A percentile compares a stretch with the other conserved stretches of the same genome.
These are phyloP conservation scores for Onychomys leucogaster DNA, from an alignment of 2,797 vertebrate species.

Conservation along the genomic window DNA sequence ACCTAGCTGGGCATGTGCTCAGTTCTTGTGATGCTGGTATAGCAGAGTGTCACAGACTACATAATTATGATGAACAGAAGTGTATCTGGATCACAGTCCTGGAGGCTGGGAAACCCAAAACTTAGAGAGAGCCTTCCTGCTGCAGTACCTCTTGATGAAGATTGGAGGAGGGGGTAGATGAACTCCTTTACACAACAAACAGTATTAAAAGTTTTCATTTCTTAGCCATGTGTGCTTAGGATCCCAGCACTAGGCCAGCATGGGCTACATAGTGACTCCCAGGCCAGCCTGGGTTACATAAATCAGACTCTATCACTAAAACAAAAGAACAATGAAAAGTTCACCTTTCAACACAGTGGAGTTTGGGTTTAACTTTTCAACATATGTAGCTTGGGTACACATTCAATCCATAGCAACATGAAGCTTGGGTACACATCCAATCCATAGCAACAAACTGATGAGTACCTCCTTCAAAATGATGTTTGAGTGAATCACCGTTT, in stretches of 20 bases:
- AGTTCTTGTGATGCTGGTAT: background rate
- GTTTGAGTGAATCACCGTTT: slow-evolving; percentile 47
- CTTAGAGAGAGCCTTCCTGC: background rate
- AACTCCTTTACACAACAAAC: background rate
- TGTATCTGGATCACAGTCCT: background rate
- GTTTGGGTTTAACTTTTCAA: background rate
- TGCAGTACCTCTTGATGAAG: background rate
- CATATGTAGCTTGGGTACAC: background rate
- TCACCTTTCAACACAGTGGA: background rate
- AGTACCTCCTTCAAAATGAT: slow-evolving; percentile 19
- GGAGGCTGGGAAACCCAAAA: background rate
- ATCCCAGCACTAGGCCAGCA: background rate
- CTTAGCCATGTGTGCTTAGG: background rate
- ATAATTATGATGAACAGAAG: background rate
- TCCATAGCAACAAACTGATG: background rate
- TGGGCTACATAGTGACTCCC: background rate
- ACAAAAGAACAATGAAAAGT: background rate
- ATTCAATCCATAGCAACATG: background rate
- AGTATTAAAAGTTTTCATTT: background rate
- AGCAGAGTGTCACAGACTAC: background rate
- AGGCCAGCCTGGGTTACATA: background rate
- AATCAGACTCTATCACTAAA: background rate
- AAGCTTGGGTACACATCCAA: background rate
- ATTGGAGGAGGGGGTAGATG: fast-evolving
- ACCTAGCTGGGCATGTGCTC: background rate